These are phyloP conservation scores for Leptobrachium ailaonicum DNA, from an alignment of 2,113 vertebrate species.

Conservation along the genomic window DNA sequence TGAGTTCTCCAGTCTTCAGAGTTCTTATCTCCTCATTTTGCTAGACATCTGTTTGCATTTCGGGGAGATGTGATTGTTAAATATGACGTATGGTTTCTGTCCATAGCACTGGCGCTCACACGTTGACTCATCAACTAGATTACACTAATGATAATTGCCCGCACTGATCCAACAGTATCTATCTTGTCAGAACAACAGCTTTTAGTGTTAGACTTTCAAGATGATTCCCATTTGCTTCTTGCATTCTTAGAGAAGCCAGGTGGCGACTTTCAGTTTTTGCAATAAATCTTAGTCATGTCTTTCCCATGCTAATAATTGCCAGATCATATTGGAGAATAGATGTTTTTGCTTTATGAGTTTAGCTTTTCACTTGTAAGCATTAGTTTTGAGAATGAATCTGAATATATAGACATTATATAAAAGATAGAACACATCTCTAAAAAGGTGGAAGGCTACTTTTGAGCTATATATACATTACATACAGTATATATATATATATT, in stretches of 20 bases:
- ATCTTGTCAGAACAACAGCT: constrained; percentile 19
- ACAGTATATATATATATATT: too few relatives aligned
- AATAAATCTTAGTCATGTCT: constrained; percentile 32
- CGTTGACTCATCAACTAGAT: constrained; percentile 31
- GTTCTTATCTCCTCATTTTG: neutral
- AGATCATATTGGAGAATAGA: neutral
- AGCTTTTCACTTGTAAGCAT: neutral
- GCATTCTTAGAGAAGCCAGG: constrained; percentile 34
- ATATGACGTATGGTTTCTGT: constrained; percentile 25
- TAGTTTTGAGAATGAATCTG: neutral
- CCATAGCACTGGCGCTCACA: neutral
- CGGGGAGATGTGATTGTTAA: constrained; percentile 19
- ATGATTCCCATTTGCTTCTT: constrained; percentile 18
- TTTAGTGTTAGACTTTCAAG: constrained; percentile 5
- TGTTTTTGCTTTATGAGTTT: neutral
- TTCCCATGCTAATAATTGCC: constrained; percentile 21
- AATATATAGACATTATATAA: neutral
- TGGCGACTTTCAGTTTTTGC: constrained; percentile 28
- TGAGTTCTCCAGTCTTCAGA: too few relatives aligned
- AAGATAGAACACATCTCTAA: neutral
- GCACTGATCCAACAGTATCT: neutral
- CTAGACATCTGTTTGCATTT: constrained; percentile 25
- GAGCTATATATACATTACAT: too few relatives aligned
- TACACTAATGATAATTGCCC: constrained; percentile 23
- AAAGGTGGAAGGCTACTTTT: neutral